A percentile compares a stretch with the other conserved stretches of the same genome.
Evolutionary conservation across 2,113 vertebrate genomes (phyloP).

Genomic region (Phalacrocorax carbo): DNA sequence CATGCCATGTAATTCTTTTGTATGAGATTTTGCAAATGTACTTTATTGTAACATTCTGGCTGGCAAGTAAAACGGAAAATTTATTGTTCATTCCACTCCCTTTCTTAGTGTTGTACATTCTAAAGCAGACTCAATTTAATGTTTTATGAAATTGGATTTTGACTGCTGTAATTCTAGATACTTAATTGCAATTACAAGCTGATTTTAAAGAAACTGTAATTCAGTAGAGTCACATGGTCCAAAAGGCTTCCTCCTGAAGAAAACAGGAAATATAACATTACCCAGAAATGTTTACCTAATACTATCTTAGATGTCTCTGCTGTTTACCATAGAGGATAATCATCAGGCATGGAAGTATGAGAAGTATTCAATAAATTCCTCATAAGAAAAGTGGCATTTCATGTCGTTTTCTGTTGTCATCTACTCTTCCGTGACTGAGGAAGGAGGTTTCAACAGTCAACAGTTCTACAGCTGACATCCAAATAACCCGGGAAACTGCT

Average conservation of each 20-base stretch:
- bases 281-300: neutral
- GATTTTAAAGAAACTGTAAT: constrained; percentile 25
- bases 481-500: neutral
- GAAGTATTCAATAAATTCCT: neutral
- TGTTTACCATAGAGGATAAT: neutral
- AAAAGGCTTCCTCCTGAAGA: neutral
- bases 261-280: neutral
- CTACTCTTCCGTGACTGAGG: neutral
- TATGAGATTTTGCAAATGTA: neutral
- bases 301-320: neutral
- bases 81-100: neutral
- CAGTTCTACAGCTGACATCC: neutral
- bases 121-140: constrained; percentile 26
- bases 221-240: neutral
- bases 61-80: neutral
- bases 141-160: constrained; percentile 49
- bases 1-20: neutral
- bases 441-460: neutral
- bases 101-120: constrained; percentile 17
- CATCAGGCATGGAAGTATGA: neutral
- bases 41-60: neutral
- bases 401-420: neutral
- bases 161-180: constrained; percentile 50
- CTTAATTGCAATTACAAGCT: constrained; percentile 50
- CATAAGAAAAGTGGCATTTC: neutral